Percentiles rank a stretch among this genome's conserved stretches.
Evolutionary conservation across 2,797 vertebrate genomes (phyloP).

Genomic region (Pipistrellus pipistrellus): DNA sequence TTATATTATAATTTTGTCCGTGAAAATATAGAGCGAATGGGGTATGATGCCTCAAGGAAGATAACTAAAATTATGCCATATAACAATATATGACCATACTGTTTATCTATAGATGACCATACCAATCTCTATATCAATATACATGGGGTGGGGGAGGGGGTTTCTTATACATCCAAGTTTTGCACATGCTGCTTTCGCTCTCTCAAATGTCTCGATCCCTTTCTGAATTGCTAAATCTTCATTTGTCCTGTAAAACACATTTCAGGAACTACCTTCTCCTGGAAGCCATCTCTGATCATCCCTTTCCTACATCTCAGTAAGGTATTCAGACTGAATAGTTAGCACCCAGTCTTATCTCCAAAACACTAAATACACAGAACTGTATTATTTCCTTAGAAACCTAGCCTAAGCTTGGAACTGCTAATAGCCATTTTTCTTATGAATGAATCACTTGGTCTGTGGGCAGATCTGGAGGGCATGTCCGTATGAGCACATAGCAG

Average conservation of each 20-base stretch:
- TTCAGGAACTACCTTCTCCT: not conserved
- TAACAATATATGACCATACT: not conserved
- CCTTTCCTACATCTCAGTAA: not conserved
- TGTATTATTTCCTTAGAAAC: not conserved
- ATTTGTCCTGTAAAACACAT: not conserved
- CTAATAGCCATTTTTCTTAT: not conserved
- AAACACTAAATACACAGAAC: not conserved
- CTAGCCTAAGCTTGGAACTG: not conserved
- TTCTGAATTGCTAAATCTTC: not conserved
- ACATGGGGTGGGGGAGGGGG: not conserved
- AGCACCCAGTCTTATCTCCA: not conserved
- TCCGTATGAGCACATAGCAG: not conserved
- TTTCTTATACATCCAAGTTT: not conserved
- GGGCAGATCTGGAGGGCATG: not conserved
- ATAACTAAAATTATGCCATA: not conserved
- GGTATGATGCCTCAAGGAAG: not conserved
- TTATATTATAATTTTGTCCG: slow-evolving; percentile 8
- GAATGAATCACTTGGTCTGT: not conserved
- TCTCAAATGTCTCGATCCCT: not conserved
- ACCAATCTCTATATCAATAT: not conserved
- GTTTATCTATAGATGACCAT: not conserved
- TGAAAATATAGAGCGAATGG: not conserved
- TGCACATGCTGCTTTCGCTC: not conserved
- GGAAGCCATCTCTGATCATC: not conserved
- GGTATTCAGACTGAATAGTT: not conserved